Evolutionary conservation across 2,888 invertebrate species (phyloP), one percentile per base, ranked within the genome.

Genomic region (Amblyjoppa proteus): DNA sequence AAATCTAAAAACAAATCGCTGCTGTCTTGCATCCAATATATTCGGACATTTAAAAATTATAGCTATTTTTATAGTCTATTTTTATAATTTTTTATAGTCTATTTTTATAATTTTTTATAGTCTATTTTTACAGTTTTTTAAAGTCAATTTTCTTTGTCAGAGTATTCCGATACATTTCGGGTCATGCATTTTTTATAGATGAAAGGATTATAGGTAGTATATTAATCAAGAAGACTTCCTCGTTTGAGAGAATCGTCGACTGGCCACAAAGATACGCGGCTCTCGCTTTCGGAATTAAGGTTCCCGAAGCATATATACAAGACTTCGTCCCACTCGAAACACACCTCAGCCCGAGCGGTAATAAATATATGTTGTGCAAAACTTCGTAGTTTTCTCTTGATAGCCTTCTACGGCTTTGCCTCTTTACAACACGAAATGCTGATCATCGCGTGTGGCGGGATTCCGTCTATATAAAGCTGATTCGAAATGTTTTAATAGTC

Each of bases 381-480:
- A 53, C 53, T 58, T 49, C 25, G 28, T 11, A 58, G 58, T 49
- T 66, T 82, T 82, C 81, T 66, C 58, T 49, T 70, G 68, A 58
- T 58, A 25, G 58, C 51, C 66, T 73, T 66, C 64, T 16, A 56
- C 41, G 53, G 64, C 53, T 70, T 31, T 70, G 13, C 41, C 58
- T 66, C 61, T 78, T 61, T 68, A 31, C 64, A 70, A 41, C 66
- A 70, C 69, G 68, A 51, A 64, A 71, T 70, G 79, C 70, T 66
- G 79, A 76, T 78, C 51, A 69, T 74, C 41, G 66, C n/a, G 58
- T 71, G 71, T 69, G 79, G 51, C 64, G 70, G 56, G 45, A 58
- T 69, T 66, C 64, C 58, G 73, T 61, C 61, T 85, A 82, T 85
- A 85, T 82, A 85, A 82, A 79, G 75, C 64, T 76, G 75, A 76